phyloP scores from a whole-genome alignment of 2,888 invertebrate genomes.

The Melanargia galathea region DNA sequence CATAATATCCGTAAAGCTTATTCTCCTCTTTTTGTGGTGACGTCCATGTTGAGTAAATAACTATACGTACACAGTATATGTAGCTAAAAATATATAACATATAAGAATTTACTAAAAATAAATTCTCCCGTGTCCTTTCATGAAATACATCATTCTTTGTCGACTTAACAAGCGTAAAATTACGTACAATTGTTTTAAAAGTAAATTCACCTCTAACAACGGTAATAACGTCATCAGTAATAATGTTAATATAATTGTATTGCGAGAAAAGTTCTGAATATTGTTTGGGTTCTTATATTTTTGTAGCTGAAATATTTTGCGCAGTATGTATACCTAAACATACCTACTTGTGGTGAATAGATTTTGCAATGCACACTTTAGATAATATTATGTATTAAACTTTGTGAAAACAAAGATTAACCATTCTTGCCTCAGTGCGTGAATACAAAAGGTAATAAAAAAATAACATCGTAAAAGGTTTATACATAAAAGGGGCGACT shows the following conservation, averaged over 20 bases:
- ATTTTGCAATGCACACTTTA: too few species aligned
- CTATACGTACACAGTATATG: not conserved
- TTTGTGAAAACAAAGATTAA: not conserved
- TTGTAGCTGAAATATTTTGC: too few species aligned
- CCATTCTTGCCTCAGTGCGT: not conserved
- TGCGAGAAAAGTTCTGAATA: not conserved
- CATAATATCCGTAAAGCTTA: too few species aligned
- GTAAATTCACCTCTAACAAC: slow-evolving; percentile 9
- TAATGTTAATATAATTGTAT: not conserved
- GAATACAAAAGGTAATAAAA: slow-evolving; percentile 3
- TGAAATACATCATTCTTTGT: slow-evolving; percentile 25
- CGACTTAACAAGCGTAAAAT: slow-evolving; percentile 20
- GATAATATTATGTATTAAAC: not conserved
- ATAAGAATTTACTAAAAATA: slow-evolving; percentile 54
- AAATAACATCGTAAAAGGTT: not conserved
- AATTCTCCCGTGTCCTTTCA: slow-evolving; percentile 47
- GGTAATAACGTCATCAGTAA: slow-evolving; percentile 1
- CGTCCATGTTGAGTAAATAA: too few species aligned
- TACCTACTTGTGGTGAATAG: too few species aligned
- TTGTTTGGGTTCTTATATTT: not conserved
- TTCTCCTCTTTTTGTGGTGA: too few species aligned
- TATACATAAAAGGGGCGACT: not conserved
- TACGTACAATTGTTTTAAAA: slow-evolving; percentile 18
- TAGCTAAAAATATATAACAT: slow-evolving; percentile 23
- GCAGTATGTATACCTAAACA: too few species aligned